Base-by-base conservation (phyloP, 2,888 invertebrate genomes). In the Tigriopus californicus region DNA sequence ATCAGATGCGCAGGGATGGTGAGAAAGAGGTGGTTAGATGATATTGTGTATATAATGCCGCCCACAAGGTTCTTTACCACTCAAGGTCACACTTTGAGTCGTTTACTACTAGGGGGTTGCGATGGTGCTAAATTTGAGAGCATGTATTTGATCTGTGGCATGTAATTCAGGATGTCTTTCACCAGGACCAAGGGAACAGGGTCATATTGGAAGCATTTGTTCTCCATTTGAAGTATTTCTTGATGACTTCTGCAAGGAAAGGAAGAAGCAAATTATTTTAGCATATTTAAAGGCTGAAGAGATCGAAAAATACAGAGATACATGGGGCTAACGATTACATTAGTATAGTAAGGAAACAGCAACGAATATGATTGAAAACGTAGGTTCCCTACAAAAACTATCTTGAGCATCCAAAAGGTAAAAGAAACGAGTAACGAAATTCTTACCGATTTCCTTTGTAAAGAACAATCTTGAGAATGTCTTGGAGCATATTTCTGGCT, bases 111-210 rank as follows among this genome's bases (percentile, higher is more conserved):
- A 2, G 54, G 41, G 20, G 33, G 40, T 13, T 33, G 18, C 15
- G 54, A 24, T 41, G 40, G 40, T 18, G 41, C 20, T 41, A 41
- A 42, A 22, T 76, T 75, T 61, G 77, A 76, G 72, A 85, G 77
- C 82, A 87, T 86, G 75, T 86, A 88, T 69, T 84, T 84, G 73
- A 88, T 75, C 72, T 88, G 88, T 40, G 84, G 82, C 85, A 86
- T 85, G 72, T 79, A 86, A 68, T 81, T 80, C 74, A 86, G 81
- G 63, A 87, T 82, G 74, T 83, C 85, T 63, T 82, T 80, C 65
- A 87, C 83, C 74, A 83, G 83, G 60, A 88, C 84, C 65, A 88
- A 73, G 46, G 85, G 85, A 70, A 84, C 74, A 56, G 79, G 80
- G 68, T 85, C 85, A 68, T 33, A 59, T 51, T 12, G 25, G 24